Base-by-base conservation (phyloP, 2,797 vertebrate genomes). In the Crotalus adamanteus region DNA sequence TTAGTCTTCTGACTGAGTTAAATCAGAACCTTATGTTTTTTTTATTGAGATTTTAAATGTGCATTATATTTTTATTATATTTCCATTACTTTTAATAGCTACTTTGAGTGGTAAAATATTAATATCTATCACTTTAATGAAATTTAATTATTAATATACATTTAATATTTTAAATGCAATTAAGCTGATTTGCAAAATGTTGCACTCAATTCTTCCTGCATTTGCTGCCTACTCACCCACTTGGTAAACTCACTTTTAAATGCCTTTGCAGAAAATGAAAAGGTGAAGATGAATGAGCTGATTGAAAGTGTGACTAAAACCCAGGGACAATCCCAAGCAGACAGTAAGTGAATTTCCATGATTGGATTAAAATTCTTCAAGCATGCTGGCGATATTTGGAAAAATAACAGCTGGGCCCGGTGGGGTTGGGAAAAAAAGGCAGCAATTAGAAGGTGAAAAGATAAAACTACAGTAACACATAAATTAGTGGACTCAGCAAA, bases 221-320 rank as follows among this genome's bases (percentile, higher is more conserved):
- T 26, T 12, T 69, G 16, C 16, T 92, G 73, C 78, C 37, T 83
- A 42, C 8, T 53, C 51, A 53, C 51, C 8, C 51, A 53, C 37
- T 9, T 31, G 22, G 22, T 25, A 57, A n/a, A 13, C 16, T 37
- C n/a, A 9, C 6, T 3, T 85, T 37, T 26, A 22, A 56, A n/a
- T 57, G 28, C 18, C 63, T 94, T 83, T 91, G 86, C 73, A 96
- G 95, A 94, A 90, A 56, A 95, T 56, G 91, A 89, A 55, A 93
- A 83, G 53, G 87, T 94, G 59, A 92, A 93, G 37, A 92, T 94
- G 55, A 91, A 88, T 26, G 92, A 95, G 86, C 86, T 95, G 26
- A 73, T 94, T 47, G n/a, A 42, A 9, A 88, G 61, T 89, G 90
- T 95, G 88, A 56, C 55, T 85, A 91, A 60, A 53, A 69, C 26